Conservation (phyloP, 2,113 vertebrate genomes). For the Todiramphus saurophagus region DNA sequence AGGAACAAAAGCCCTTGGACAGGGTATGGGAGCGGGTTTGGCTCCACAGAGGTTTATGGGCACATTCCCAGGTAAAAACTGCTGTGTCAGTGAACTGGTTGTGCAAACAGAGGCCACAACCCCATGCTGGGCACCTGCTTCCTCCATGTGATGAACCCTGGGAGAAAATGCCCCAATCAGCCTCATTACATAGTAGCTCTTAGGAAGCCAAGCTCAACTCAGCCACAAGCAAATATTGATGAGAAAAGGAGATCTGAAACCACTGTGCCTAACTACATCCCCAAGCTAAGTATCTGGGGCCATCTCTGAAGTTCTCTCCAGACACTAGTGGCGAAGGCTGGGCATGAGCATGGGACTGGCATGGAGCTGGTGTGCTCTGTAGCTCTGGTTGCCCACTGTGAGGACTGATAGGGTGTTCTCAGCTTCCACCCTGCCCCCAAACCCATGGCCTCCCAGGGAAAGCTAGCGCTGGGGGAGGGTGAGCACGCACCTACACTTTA, state of each 20-base stretch:
- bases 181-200: neutral
- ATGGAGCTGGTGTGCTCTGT: neutral
- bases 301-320: neutral
- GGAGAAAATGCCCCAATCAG: neutral
- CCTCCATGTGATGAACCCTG: neutral
- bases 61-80: neutral
- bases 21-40: neutral
- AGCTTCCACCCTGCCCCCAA: neutral
- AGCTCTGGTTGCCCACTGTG: neutral
- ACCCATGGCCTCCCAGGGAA: neutral
- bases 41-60: neutral
- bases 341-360: neutral
- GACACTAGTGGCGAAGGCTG: neutral
- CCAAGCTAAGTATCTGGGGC: neutral
- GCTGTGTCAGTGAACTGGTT: neutral
- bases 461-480: neutral
- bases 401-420: neutral
- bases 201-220: neutral
- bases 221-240: neutral
- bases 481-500: neutral
- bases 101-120: neutral
- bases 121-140: neutral
- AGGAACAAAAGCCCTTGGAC: neutral
- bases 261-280: neutral
- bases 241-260: neutral